phyloP scores from a whole-genome alignment of 2,888 invertebrate genomes.

The Drosophila maculinotata region DNA sequence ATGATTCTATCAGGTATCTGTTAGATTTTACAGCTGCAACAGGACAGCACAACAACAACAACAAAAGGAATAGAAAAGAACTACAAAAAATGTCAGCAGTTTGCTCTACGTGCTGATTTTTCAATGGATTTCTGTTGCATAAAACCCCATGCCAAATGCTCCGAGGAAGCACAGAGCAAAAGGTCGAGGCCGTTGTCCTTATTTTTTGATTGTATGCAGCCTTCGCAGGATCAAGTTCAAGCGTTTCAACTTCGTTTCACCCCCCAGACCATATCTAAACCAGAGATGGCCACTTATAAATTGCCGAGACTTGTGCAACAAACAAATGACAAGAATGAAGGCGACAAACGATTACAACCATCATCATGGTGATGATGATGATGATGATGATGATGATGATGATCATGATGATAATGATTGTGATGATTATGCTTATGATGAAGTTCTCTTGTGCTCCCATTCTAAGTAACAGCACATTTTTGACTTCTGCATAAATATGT shows the following conservation, averaged over 20 bases:
- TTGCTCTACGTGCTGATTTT: conserved; percentile 53
- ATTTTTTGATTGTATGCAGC: conserved; percentile 60
- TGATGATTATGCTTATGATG: conserved; percentile 26
- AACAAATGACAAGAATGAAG: conserved; percentile 11
- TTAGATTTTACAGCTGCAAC: conserved; percentile 12
- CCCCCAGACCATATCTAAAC: conserved; percentile 1
- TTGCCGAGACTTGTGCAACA: conserved; percentile 46
- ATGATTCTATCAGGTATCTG: background rate
- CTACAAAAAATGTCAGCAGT: conserved; percentile 26
- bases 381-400: too few relatives aligned
- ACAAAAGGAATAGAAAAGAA: conserved; percentile 2
- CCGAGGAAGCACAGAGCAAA: conserved; percentile 17
- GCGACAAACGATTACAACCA: conserved; percentile 31
- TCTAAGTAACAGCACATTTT: conserved; percentile 7
- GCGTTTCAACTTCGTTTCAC: conserved; percentile 35
- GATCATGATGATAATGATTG: conserved; percentile 17
- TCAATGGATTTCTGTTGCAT: conserved; percentile 19
- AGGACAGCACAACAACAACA: conserved; percentile 5
- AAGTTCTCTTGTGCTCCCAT: conserved; percentile 31
- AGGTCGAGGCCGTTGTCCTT: conserved; percentile 51
- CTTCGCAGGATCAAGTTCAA: conserved; percentile 73
- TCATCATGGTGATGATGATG: conserved; percentile 28
- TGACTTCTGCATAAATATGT: conserved; percentile 14
- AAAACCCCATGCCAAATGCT: conserved; percentile 15
- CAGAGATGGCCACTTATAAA: conserved; percentile 60